Percentiles rank a stretch among this genome's conserved stretches.
phyloP scores from a whole-genome alignment of 53 echinoderm and acorn worm genomes.

The Holothuria scabra region DNA sequence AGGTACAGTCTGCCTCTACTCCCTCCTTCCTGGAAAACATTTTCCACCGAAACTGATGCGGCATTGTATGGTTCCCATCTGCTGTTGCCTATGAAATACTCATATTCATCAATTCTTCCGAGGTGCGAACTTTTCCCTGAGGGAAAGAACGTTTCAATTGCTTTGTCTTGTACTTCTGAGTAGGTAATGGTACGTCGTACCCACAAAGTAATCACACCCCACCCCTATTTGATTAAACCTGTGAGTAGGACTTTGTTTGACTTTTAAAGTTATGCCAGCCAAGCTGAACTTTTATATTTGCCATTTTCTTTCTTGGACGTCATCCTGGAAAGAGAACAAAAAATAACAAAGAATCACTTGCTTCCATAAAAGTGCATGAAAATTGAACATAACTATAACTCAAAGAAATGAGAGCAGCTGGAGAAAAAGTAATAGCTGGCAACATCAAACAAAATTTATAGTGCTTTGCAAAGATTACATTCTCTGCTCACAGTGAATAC shows the following conservation, averaged over 20 bases:
- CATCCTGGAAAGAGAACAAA: not conserved
- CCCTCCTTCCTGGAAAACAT: not conserved
- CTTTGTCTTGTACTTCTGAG: not conserved
- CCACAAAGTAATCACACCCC: not conserved
- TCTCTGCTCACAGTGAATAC: too few species aligned
- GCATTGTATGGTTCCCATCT: not conserved
- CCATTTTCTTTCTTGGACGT: not conserved
- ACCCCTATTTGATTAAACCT: too few species aligned
- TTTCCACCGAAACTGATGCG: not conserved
- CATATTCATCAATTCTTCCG: not conserved
- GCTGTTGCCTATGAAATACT: not conserved
- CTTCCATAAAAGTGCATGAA: too few species aligned
- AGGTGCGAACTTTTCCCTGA: not conserved
- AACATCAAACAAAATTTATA: too few species aligned
- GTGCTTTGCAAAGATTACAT: too few species aligned
- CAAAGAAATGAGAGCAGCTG: too few species aligned
- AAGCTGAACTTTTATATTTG: constrained; percentile 7
- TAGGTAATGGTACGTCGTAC: not conserved
- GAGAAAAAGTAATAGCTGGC: too few species aligned
- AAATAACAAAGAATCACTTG: not conserved
- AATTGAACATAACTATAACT: too few species aligned
- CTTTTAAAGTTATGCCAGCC: constrained; percentile 11
- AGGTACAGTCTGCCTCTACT: too few species aligned
- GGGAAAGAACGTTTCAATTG: not conserved
- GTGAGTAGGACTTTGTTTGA: not conserved